These are phyloP conservation scores for Rhea pennata DNA, from an alignment of 2,113 vertebrate genomes.

Conservation along the genomic window DNA sequence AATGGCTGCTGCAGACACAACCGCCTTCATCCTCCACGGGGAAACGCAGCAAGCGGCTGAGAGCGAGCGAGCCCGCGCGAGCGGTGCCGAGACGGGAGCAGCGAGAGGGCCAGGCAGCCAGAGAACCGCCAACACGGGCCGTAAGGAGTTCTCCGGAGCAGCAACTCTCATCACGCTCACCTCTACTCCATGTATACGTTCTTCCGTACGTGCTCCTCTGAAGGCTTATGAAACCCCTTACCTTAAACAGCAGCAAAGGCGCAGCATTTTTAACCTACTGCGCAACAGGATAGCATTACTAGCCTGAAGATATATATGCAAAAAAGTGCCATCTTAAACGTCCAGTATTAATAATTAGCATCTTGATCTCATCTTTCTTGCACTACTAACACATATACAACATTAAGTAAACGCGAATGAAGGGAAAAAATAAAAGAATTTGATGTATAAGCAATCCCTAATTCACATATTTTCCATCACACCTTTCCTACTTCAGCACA, in stretches of 20 bases:
- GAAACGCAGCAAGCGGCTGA: not conserved
- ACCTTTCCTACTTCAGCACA: not conserved
- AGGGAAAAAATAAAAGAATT: not conserved
- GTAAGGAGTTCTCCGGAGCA: not conserved
- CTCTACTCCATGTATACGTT: not conserved
- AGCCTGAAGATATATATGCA: too few species aligned
- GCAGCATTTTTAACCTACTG: not conserved
- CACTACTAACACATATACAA: too few species aligned
- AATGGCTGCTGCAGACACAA: not conserved
- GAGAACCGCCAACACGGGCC: not conserved
- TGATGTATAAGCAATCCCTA: not conserved
- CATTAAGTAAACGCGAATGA: not conserved
- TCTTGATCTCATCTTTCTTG: not conserved
- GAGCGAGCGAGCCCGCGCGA: not conserved
- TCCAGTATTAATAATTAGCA: not conserved
- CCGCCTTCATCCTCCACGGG: not conserved
- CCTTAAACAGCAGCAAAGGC: not conserved
- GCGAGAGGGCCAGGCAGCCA: rapidly evolving
- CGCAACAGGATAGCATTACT: too few species aligned
- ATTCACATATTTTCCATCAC: not conserved
- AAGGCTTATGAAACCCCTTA: not conserved
- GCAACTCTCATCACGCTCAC: not conserved
- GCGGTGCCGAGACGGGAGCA: not conserved
- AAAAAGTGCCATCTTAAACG: too few species aligned
- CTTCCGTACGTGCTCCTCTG: not conserved